These are phyloP conservation scores for Psephotus haematonotus DNA, from an alignment of 2,113 vertebrate genomes.

Conservation along the genomic window DNA sequence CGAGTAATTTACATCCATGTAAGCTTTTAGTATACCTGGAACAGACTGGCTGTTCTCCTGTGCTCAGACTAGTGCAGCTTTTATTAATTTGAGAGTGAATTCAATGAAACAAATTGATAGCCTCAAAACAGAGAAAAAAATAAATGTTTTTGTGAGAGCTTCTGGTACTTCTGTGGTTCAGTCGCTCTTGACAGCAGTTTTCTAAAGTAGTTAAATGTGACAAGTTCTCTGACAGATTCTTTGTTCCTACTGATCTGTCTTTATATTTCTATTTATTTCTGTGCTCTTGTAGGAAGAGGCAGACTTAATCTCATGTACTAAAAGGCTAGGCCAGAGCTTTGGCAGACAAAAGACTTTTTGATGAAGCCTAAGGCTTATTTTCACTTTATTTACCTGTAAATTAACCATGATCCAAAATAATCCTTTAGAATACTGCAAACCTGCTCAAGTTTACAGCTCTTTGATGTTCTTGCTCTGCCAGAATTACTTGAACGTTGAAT, in stretches of 20 bases:
- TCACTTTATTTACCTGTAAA: conserved; percentile 22
- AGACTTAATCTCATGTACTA: not conserved
- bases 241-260: conserved; percentile 22
- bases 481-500: conserved; percentile 1
- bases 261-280: conserved; percentile 34
- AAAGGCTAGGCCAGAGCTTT: not conserved
- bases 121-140: not conserved
- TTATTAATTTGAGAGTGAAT: not conserved
- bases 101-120: not conserved
- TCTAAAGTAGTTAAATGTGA: conserved; percentile 4
- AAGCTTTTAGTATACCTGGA: not conserved
- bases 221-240: not conserved
- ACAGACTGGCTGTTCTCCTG: not conserved
- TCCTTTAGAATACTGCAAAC: not conserved
- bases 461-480: not conserved
- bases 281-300: not conserved
- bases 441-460: not conserved
- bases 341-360: not conserved
- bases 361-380: conserved; percentile 16
- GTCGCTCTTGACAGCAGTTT: not conserved
- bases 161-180: not conserved
- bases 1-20: not conserved
- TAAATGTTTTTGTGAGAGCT: not conserved
- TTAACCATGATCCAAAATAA: not conserved
- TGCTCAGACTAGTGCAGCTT: not conserved